Base-by-base conservation (phyloP, 1,140 invertebrate genomes). In the Nasonia vitripennis region DNA sequence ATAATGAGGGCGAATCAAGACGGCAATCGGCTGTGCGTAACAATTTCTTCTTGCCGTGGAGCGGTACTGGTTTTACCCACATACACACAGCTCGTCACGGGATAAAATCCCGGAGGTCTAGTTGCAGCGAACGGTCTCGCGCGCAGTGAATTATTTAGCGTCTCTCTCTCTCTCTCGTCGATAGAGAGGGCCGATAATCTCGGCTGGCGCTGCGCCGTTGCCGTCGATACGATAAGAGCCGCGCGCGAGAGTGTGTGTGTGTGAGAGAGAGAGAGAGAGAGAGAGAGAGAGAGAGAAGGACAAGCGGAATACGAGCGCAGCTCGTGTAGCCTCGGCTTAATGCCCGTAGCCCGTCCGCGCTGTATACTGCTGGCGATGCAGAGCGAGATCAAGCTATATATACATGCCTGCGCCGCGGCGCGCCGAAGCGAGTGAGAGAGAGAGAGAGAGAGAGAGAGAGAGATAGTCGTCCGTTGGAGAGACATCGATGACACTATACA, bases 401-500 rank as follows among this genome's bases (percentile, higher is more conserved):
- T 70, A 23, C 27, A 71, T 67, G 27, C 45, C 27, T 27, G 45
- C 17, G 51, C 51, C 17, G 12, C 17, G 0, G 20, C 20, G 37
- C 37, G 4, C 37, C 37, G 37, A 5, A 5, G 37, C 7, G 27
- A 6, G 85, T 81, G 27, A 70, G 74, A 45, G 62, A 6, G 85
- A 83, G 78, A 10, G 83, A 85, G 83, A 74, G 83, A 70, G 86
- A 83, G 78, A 10, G 83, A 85, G 83, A 74, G 83, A 70, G 86
- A 83, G 80, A 31, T 14, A 51, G 45, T 87, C 85, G 78, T 84
- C 87, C 89, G 77, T 78, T 88, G 87, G 87, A 90, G 90, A 91
- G 89, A 91, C 91, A 91, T 92, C 91, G 91, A 92, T 92, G 91
- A 91, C 90, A 90, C 90, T 91, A 92, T 92, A 92, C 91, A 92